phyloP scores from a whole-genome alignment of 1,140 invertebrate species.

The Matsumurasca onukii region DNA sequence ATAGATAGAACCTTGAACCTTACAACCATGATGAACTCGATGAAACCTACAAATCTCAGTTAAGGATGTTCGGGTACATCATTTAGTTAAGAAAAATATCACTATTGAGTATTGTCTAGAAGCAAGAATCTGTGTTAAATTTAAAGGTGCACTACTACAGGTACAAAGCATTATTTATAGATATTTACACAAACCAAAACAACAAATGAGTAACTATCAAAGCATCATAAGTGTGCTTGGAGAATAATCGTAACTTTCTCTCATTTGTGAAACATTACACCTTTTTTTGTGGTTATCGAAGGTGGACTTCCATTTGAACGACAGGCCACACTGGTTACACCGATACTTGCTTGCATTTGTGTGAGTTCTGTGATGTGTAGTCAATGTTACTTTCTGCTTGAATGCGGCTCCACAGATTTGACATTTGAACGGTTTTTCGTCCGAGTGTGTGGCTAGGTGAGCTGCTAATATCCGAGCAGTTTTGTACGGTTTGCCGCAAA shows the following conservation, averaged over 20 bases:
- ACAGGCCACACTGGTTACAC: background rate
- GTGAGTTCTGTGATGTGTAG: background rate
- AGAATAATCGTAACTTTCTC: background rate
- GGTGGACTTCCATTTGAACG: slow-evolving; percentile 5
- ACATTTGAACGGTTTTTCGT: slow-evolving; percentile 11
- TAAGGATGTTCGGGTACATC: background rate
- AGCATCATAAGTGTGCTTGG: background rate
- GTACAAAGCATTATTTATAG: background rate
- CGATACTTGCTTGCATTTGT: background rate
- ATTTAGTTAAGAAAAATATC: background rate
- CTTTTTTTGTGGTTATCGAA: slow-evolving; percentile 1
- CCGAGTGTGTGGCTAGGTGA: background rate
- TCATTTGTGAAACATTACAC: background rate
- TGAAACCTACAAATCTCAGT: background rate
- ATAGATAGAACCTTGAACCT: background rate
- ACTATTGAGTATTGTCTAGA: background rate
- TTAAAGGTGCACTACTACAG: background rate
- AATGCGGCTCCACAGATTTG: background rate
- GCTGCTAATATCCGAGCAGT: background rate
- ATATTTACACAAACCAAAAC: background rate
- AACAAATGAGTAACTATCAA: background rate
- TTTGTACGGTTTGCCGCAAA: background rate
- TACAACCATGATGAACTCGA: background rate
- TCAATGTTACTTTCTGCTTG: slow-evolving; percentile 1
- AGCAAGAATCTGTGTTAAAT: background rate